A percentile compares a stretch with the other conserved stretches of the same genome.
Evolutionary conservation across 1,140 invertebrate species (phyloP).

Genomic region (Drosophila oshimai): DNA sequence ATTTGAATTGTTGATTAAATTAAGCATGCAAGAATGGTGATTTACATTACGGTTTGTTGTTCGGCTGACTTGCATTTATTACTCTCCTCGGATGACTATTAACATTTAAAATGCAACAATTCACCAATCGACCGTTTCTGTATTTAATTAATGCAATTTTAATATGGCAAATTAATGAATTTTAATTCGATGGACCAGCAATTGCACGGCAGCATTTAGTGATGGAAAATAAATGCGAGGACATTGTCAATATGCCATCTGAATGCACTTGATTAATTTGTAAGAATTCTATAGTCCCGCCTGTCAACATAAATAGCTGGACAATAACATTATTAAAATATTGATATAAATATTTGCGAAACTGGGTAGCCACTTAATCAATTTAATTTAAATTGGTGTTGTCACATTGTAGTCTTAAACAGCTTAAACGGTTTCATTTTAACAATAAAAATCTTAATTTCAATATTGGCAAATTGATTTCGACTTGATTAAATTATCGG

Average conservation of each 20-base stretch:
- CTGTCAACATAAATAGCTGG: slow-evolving; percentile 26
- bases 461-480: neutral
- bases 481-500: neutral
- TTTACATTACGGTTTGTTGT: slow-evolving; percentile 9
- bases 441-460: neutral
- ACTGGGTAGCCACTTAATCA: slow-evolving; percentile 9
- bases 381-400: neutral
- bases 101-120: slow-evolving; percentile 58
- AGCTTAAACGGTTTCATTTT: neutral
- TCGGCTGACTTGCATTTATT: slow-evolving; percentile 10
- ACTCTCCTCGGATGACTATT: slow-evolving; percentile 47
- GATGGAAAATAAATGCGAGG: neutral
- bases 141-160: slow-evolving; percentile 66
- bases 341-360: slow-evolving; percentile 1
- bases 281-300: slow-evolving; percentile 20
- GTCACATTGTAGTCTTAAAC: neutral
- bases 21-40: slow-evolving; percentile 9
- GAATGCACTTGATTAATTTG: slow-evolving; percentile 66
- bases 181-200: slow-evolving; percentile 27
- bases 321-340: slow-evolving; percentile 21
- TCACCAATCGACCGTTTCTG: slow-evolving; percentile 29
- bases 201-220: slow-evolving; percentile 35
- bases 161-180: slow-evolving; percentile 70
- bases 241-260: slow-evolving; percentile 68
- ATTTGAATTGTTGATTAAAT: slow-evolving; percentile 33